Conservation (phyloP, 2,888 invertebrate genomes). For the Zhengitettix transpicula region DNA sequence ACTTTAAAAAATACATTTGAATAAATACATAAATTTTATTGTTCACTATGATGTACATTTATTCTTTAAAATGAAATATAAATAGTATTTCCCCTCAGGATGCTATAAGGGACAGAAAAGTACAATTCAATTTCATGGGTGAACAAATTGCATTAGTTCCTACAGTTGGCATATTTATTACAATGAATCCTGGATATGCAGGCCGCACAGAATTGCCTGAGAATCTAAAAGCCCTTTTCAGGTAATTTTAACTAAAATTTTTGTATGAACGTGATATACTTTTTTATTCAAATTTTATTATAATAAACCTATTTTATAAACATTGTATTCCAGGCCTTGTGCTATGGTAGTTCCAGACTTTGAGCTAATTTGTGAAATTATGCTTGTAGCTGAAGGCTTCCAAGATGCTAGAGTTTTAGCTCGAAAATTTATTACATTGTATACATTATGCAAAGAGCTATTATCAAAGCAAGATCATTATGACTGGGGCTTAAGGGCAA, state of each 20-base stretch:
- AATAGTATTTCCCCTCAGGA: constrained; percentile 23
- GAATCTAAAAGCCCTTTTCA: constrained; percentile 40
- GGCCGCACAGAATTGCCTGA: constrained; percentile 78
- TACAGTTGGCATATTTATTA: constrained; percentile 88
- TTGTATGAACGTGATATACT: neutral
- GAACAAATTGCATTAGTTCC: constrained; percentile 72
- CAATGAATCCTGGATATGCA: constrained; percentile 97
- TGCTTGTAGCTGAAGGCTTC: constrained; percentile 96
- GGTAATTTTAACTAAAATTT: constrained; percentile 21
- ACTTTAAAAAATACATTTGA: no score
- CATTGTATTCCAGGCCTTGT: constrained; percentile 55
- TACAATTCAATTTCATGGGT: constrained; percentile 84
- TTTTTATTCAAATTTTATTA: neutral
- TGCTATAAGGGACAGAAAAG: constrained; percentile 64
- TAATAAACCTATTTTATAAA: no score
- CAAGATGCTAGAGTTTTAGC: constrained; percentile 86
- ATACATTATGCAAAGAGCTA: constrained; percentile 84
- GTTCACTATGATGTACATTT: no score
- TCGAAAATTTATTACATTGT: constrained; percentile 87
- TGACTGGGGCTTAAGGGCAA: constrained; percentile 91
- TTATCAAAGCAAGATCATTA: constrained; percentile 94
- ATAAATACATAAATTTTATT: no score
- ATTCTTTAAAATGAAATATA: no score
- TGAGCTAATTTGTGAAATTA: constrained; percentile 92
- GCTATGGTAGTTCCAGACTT: constrained; percentile 98